A percentile compares a stretch with the other conserved stretches of the same genome.
Evolutionary conservation across 2,113 vertebrate genomes (phyloP).

Genomic region (Proterorhinus semilunaris): DNA sequence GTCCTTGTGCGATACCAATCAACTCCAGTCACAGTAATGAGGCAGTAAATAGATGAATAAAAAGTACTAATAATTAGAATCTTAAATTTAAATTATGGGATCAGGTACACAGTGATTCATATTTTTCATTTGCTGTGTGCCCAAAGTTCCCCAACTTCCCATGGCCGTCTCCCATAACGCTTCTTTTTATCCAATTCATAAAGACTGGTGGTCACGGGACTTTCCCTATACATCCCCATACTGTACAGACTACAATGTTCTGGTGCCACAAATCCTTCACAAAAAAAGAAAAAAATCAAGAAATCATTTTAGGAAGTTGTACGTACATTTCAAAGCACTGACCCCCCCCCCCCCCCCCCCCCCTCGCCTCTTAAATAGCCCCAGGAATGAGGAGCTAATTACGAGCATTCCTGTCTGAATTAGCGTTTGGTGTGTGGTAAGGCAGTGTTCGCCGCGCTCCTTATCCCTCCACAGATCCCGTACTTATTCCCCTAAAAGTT

Average conservation of each 20-base stretch:
- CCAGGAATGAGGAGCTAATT: slow-evolving; percentile 91
- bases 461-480: slow-evolving; percentile 91
- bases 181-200: background rate
- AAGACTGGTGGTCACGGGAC: slow-evolving; percentile 26
- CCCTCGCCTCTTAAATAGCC: slow-evolving; percentile 80
- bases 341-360: no score
- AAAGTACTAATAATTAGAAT: no score
- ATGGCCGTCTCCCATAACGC: background rate
- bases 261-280: slow-evolving; percentile 40
- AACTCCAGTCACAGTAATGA: background rate
- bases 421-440: slow-evolving; percentile 92
- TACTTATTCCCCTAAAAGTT: slow-evolving; percentile 91
- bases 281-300: slow-evolving; percentile 38
- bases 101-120: no score
- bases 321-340: slow-evolving; percentile 84
- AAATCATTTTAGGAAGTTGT: slow-evolving; percentile 81
- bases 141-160: no score
- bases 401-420: slow-evolving; percentile 96
- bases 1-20: background rate
- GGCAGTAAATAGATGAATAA: no score
- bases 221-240: slow-evolving; percentile 32
- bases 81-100: no score
- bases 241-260: slow-evolving; percentile 40
- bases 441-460: slow-evolving; percentile 83
- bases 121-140: no score